phyloP scores from a whole-genome alignment of 2,113 vertebrate genomes.

The Trochalopteron elliotii region DNA sequence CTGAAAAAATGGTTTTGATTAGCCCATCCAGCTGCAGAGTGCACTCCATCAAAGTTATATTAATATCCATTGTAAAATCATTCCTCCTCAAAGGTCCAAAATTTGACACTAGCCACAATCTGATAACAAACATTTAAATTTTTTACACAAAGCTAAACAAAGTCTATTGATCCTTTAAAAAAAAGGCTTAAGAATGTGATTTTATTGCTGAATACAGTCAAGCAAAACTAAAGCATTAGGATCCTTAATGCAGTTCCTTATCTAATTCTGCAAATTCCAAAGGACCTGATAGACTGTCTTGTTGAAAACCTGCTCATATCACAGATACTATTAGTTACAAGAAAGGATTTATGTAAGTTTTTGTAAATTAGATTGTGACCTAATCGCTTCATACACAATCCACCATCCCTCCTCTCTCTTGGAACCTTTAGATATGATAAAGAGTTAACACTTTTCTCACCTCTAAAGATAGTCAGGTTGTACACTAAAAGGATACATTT shows the following conservation, averaged over 20 bases:
- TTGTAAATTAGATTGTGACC: background rate
- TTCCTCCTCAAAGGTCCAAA: background rate
- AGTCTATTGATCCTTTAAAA: background rate
- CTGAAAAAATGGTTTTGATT: background rate
- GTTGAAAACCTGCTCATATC: background rate
- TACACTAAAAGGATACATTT: background rate
- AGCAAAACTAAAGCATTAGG: background rate
- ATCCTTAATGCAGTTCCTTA: background rate
- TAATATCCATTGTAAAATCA: background rate
- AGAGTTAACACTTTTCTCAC: background rate
- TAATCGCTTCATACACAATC: background rate
- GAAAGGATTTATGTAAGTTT: background rate
- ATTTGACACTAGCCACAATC: background rate
- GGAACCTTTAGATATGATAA: background rate
- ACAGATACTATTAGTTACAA: background rate
- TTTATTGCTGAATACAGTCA: background rate
- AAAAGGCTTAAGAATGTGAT: background rate
- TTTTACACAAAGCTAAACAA: background rate
- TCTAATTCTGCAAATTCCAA: background rate
- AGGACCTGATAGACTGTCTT: background rate
- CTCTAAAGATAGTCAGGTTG: background rate
- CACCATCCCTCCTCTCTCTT: background rate
- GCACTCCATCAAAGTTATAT: background rate
- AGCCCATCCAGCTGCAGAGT: background rate
- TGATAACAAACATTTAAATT: background rate